Conservation (phyloP, 2,888 invertebrate species). For the Cheilosia vulpina region DNA sequence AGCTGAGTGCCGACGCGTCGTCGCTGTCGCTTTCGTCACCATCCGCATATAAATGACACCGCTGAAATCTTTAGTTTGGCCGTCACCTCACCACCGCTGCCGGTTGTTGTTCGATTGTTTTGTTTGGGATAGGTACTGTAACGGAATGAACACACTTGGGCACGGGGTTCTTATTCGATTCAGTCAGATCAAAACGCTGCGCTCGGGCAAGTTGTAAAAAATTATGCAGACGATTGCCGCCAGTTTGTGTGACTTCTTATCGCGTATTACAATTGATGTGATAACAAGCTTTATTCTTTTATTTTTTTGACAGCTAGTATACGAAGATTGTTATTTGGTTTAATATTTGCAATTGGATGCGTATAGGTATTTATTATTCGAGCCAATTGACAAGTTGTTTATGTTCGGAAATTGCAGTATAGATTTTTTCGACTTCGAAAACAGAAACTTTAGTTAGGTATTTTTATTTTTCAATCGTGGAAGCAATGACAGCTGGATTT, state of each 20-base stretch:
- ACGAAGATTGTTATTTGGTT: too few species aligned
- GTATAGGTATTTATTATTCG: too few species aligned
- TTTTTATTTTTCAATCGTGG: too few species aligned
- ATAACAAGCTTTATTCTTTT: too few species aligned
- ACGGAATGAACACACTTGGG: conserved; percentile 12
- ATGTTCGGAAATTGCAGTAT: too few species aligned
- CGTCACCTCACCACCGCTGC: not conserved
- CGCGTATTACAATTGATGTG: too few species aligned
- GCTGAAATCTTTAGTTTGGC: conserved; percentile 41
- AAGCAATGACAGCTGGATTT: too few species aligned
- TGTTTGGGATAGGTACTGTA: conserved; percentile 65
- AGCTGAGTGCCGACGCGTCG: conserved; percentile 23
- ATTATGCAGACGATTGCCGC: not conserved
- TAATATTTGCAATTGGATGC: too few species aligned
- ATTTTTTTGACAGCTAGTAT: too few species aligned
- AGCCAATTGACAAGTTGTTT: too few species aligned
- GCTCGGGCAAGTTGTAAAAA: not conserved
- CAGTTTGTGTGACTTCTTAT: not conserved
- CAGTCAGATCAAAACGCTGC: not conserved
- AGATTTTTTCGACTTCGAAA: too few species aligned
- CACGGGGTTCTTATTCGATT: not conserved
- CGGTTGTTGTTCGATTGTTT: conserved; percentile 39
- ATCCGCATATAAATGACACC: conserved; percentile 52
- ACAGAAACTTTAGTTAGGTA: too few species aligned
- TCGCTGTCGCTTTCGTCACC: conserved; percentile 52